These are phyloP conservation scores for Forpus xanthops DNA, from an alignment of 2,797 vertebrate genomes.

Conservation along the genomic window DNA sequence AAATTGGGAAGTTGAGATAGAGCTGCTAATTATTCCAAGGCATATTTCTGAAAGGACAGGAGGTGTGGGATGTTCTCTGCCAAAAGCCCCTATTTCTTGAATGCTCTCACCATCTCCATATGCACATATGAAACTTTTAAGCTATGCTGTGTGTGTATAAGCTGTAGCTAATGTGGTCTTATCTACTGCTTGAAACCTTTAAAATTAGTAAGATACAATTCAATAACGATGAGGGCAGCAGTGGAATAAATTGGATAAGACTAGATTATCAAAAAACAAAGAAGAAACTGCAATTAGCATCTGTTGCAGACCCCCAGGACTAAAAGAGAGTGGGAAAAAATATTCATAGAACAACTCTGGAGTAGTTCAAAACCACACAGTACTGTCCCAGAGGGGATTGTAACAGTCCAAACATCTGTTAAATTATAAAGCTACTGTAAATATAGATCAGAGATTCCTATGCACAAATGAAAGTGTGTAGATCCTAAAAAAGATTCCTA, in stretches of 20 bases:
- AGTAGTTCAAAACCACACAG: constrained; percentile 62
- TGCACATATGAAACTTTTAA: constrained; percentile 66
- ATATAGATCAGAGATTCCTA: constrained; percentile 62
- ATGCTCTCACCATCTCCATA: constrained; percentile 66
- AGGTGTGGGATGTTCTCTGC: constrained; percentile 67
- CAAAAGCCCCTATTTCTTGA: constrained; percentile 66
- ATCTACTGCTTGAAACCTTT: constrained; percentile 45
- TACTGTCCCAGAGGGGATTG: constrained; percentile 57
- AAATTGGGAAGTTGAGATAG: constrained; percentile 71
- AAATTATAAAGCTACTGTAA: constrained; percentile 65
- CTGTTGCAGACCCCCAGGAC: constrained; percentile 60
- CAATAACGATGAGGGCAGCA: constrained; percentile 37
- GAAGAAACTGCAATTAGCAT: constrained; percentile 60
- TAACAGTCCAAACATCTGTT: constrained; percentile 70
- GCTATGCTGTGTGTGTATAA: constrained; percentile 51
- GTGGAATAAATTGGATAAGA: constrained; percentile 58
- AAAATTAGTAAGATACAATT: constrained; percentile 40
- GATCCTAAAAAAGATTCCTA: constrained; percentile 15
- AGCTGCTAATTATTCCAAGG: constrained; percentile 70
- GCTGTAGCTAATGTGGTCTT: constrained; percentile 58
- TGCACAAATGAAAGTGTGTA: background rate
- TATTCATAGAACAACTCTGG: constrained; percentile 63
- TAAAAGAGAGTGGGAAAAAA: constrained; percentile 50
- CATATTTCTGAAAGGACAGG: constrained; percentile 71
- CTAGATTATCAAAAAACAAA: constrained; percentile 59